These are phyloP conservation scores for Chroicocephalus ridibundus DNA, from an alignment of 2,113 vertebrate genomes.

Conservation along the genomic window DNA sequence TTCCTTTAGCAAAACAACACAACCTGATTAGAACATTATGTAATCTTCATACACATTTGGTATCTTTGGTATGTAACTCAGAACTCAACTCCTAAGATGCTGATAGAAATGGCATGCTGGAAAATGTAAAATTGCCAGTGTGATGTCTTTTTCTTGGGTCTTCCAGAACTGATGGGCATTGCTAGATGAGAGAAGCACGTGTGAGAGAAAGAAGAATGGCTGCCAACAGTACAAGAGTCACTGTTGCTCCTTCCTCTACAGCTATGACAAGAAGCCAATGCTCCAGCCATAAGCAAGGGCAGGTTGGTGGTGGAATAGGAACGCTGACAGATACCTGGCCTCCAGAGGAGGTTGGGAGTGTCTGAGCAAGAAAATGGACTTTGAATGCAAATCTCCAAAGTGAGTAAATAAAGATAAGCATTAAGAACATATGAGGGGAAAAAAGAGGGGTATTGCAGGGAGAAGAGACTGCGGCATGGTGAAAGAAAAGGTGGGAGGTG, in stretches of 20 bases:
- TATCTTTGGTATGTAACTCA: not conserved
- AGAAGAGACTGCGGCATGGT: not conserved
- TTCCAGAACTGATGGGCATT: not conserved
- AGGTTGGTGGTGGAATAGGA: not conserved
- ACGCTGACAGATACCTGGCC: not conserved
- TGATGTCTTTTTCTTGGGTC: not conserved
- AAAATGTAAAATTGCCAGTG: not conserved
- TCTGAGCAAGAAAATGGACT: not conserved
- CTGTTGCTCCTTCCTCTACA: not conserved
- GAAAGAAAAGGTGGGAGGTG: not conserved
- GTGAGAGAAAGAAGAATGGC: not conserved
- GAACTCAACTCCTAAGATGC: not conserved
- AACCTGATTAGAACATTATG: not conserved
- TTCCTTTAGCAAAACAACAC: not conserved
- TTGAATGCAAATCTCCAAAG: not conserved
- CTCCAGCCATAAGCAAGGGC: not conserved
- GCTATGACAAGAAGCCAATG: not conserved
- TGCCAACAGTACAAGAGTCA: not conserved
- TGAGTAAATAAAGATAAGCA: not conserved
- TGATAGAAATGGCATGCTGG: not conserved
- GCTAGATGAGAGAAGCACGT: not conserved
- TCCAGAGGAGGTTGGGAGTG: not conserved
- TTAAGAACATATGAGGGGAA: not conserved
- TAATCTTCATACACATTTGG: not conserved
- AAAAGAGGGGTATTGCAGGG: not conserved